Evolutionary conservation across 2,113 vertebrate genomes (phyloP).

Genomic region (Nannobrachium achirus): DNA sequence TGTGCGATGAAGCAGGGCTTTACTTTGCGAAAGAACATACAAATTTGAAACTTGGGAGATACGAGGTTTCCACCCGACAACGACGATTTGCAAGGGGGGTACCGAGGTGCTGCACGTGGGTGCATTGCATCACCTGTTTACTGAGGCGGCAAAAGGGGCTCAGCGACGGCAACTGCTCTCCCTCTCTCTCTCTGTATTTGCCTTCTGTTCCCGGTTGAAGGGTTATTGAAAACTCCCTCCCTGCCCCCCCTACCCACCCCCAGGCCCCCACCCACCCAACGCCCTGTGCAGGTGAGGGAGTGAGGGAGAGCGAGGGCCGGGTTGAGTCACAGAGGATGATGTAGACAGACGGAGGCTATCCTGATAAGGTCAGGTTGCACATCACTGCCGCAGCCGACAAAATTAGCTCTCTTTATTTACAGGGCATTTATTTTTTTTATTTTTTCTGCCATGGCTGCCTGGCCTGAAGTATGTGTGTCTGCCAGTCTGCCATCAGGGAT

Average conservation of each 20-base stretch:
- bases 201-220: slow-evolving; percentile 48
- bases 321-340: slow-evolving; percentile 69
- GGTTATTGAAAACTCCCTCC: slow-evolving; percentile 67
- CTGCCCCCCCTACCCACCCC: too few species aligned
- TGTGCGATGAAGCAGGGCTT: too few species aligned
- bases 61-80: too few species aligned
- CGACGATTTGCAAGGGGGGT: slow-evolving; percentile 20
- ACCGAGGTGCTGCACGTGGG: slow-evolving; percentile 27
- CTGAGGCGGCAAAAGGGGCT: slow-evolving; percentile 36
- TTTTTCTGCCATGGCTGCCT: slow-evolving; percentile 21
- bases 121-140: slow-evolving; percentile 59
- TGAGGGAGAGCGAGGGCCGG: background rate
- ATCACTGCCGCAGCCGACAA: slow-evolving; percentile 65
- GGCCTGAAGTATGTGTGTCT: background rate
- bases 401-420: slow-evolving; percentile 74
- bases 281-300: slow-evolving; percentile 49
- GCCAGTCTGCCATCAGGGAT: slow-evolving; percentile 24
- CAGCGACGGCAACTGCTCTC: background rate
- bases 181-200: slow-evolving; percentile 9
- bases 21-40: too few species aligned
- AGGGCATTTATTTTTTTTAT: too few species aligned
- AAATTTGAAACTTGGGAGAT: too few species aligned
- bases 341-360: slow-evolving; percentile 59
- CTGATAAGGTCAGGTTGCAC: slow-evolving; percentile 80
- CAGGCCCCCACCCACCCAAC: too few species aligned